These are phyloP conservation scores for Polydrusus pterygomalis DNA, from an alignment of 2,888 invertebrate species.

Conservation along the genomic window DNA sequence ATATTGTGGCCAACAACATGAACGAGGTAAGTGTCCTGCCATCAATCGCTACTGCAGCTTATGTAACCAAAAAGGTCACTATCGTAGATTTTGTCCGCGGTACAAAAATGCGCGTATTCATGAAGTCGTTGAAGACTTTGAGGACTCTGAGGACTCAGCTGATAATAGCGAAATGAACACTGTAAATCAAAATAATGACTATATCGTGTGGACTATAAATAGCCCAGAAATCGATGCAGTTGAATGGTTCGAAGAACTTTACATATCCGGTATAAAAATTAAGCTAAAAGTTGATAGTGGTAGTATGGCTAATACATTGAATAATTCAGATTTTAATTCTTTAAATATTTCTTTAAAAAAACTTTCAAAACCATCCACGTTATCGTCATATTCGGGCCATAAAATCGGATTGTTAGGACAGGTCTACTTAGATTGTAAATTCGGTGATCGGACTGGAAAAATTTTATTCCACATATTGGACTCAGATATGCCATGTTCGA, in stretches of 20 bases:
- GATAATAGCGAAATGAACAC: not conserved
- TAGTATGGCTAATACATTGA: slow-evolving; percentile 4
- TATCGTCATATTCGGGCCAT: slow-evolving; percentile 9
- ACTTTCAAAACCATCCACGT: not conserved
- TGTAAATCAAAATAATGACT: not conserved
- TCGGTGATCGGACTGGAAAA: not conserved
- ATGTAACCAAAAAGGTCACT: slow-evolving; percentile 19
- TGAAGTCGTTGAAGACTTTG: slow-evolving; percentile 2
- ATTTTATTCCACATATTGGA: slow-evolving; percentile 10
- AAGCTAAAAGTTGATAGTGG: slow-evolving; percentile 17
- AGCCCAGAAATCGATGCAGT: not conserved
- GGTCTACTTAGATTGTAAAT: slow-evolving; percentile 19
- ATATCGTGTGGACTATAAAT: slow-evolving; percentile 20
- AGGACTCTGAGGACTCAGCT: too few relatives aligned
- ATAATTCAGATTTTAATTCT: not conserved
- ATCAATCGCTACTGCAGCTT: not conserved
- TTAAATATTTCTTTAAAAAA: not conserved
- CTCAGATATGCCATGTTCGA: not conserved
- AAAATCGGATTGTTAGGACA: not conserved
- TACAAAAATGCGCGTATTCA: slow-evolving; percentile 5
- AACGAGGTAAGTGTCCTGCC: slow-evolving; percentile 23
- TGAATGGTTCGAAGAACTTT: slow-evolving; percentile 24
- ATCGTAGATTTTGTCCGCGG: not conserved
- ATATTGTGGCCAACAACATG: slow-evolving; percentile 22
- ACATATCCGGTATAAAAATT: not conserved